Evolutionary conservation across 2,797 vertebrate species (phyloP).

Genomic region (Brachymystax lenok): DNA sequence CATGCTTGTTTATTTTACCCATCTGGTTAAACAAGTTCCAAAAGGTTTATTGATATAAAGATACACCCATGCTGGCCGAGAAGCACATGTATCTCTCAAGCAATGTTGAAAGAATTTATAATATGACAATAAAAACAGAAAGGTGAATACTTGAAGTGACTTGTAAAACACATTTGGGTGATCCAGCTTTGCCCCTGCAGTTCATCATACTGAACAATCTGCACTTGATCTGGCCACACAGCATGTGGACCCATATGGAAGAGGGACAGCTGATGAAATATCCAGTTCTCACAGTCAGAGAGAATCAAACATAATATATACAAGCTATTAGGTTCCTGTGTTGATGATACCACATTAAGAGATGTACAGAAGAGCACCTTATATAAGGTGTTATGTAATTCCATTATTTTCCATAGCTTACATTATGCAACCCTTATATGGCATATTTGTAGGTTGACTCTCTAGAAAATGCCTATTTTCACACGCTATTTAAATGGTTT

Average conservation of each 20-base stretch:
- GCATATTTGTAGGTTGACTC: background rate
- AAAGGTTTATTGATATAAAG: conserved; percentile 1
- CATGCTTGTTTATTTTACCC: conserved; percentile 12
- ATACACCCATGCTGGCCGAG: background rate
- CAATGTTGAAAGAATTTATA: background rate
- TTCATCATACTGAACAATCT: background rate
- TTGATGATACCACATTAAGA: background rate
- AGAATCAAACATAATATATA: background rate
- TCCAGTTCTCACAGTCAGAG: background rate
- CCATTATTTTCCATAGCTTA: background rate
- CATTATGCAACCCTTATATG: background rate
- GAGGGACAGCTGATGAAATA: background rate
- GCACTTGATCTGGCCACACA: background rate
- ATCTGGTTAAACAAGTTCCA: conserved; percentile 10
- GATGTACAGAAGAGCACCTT: background rate
- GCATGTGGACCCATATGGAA: background rate
- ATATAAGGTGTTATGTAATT: background rate
- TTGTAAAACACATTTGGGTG: background rate
- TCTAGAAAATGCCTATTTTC: background rate
- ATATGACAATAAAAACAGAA: background rate
- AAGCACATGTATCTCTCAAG: background rate
- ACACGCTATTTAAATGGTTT: background rate
- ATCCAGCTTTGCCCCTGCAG: background rate
- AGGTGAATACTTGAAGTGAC: background rate
- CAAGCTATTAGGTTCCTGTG: background rate